Percentiles rank a stretch among this genome's conserved stretches.
Conservation (phyloP, 2,888 invertebrate genomes). For the Brachycybe producta region DNA sequence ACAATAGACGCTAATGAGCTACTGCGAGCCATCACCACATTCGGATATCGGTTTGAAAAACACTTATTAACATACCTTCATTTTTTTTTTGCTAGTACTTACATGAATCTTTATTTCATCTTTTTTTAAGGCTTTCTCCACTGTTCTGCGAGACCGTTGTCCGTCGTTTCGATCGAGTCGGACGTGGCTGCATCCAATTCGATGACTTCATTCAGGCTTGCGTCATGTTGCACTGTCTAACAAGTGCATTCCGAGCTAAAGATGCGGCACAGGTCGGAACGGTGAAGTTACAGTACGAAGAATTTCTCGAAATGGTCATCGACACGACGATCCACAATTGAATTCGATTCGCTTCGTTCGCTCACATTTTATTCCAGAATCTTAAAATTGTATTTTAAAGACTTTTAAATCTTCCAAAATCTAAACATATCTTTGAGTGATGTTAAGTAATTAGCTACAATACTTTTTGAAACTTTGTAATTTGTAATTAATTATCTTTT, state of each 20-base stretch:
- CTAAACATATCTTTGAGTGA: no score
- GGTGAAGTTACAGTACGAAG: slow-evolving; percentile 32
- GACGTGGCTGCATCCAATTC: slow-evolving; percentile 30
- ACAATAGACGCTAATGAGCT: slow-evolving; percentile 33
- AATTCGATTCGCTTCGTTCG: no score
- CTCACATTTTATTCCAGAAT: neutral
- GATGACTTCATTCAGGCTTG: slow-evolving; percentile 36
- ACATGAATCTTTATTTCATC: neutral
- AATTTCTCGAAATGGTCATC: slow-evolving; percentile 33
- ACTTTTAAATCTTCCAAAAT: no score
- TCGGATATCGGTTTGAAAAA: slow-evolving; percentile 34
- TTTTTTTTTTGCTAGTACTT: neutral
- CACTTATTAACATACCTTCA: neutral
- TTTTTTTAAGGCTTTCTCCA: slow-evolving; percentile 29
- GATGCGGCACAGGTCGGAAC: slow-evolving; percentile 29
- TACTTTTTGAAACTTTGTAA: no score
- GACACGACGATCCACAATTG: slow-evolving; percentile 22
- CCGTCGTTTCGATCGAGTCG: slow-evolving; percentile 30
- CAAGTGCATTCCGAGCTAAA: slow-evolving; percentile 32
- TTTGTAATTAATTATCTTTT: no score
- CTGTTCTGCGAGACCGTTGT: slow-evolving; percentile 30
- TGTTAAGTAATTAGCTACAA: no score
- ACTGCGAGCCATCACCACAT: slow-evolving; percentile 31
- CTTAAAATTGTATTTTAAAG: no score
- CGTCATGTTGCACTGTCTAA: slow-evolving; percentile 34